Base-by-base conservation (phyloP, 2,113 vertebrate species). In the Chaetodon auriga region DNA sequence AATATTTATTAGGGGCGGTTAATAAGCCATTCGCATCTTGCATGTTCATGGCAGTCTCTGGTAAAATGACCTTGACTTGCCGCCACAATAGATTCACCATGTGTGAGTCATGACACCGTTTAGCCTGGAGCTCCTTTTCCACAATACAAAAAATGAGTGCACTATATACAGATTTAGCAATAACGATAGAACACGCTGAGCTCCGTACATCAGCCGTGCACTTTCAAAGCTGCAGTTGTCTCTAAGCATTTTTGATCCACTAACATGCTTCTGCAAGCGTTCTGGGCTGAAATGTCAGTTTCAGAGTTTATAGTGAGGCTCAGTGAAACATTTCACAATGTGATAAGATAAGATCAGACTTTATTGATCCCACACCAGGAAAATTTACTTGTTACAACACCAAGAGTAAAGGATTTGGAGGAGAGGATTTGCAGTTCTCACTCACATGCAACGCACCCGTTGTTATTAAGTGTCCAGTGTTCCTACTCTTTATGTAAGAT, bases 1-100 rank as follows among this genome's bases (percentile, higher is more conserved):
- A 55, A 65, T 69, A 71, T 85, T 73, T 74, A 66, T 80, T 21
- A 38, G 65, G 36, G n/a, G 25, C 9, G 23, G 48, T 75, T 60
- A 35, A 84, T 68, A 63, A 63, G 54, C 53, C 45, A 35, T 54
- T 81, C 49, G 41, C 68, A 64, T 73, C 45, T 38, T 73, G 41
- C 62, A 25, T 57, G 68, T 68, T 54, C 54, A 53, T 65, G 80
- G 77, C 75, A 7, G 35, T 35, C 21, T 68, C 55, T 86, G 35
- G 6, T 38, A 21, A 72, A 83, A 73, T 13, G 14, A 72, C 46
- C 61, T 79, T 70, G 36, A 62, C 43, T 43, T 64, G 49, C 35
- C 41, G 46, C n/a, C 75, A 43, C 45, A 11, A 21, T 77, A 35
- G 21, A 7, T 72, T 76, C 55, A 36, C 35, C 16, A 36, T 48